Base-by-base conservation (phyloP, 2,888 invertebrate species). In the Metellina segmentata region DNA sequence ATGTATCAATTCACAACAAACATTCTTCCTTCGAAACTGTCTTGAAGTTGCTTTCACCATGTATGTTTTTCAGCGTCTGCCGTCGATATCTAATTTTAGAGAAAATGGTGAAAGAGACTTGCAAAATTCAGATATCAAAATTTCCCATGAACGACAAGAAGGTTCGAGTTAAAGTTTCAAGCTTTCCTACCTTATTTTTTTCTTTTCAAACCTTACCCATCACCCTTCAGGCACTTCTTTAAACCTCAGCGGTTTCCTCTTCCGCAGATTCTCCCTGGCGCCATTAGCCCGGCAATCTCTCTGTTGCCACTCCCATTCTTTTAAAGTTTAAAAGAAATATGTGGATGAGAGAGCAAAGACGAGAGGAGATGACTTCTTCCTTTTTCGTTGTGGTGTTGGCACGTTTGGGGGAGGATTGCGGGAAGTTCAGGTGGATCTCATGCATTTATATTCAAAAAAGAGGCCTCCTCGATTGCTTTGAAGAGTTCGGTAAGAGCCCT, bases 301-400 rank as follows among this genome's bases (percentile, higher is more conserved):
- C 48, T 75, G 75, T 75, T 75, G 75, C 75, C 75, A 16, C 49
- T 34, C 34, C 49, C 75, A 34, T 75, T 75, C 75, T 75, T 34
- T 75, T 75, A 75, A 75, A 75, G 34, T 75, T 75, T 75, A 75
- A 75, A 75, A 75, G 75, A n/a, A 34, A 34, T 34, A 34, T 34
- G 34, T 34, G 34, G 1, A 4, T 34, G 34, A 4, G 34, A 34
- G 34, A 34, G 34, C 34, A 34, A n/a, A 4, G 75, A 49, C 70
- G 74, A 75, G 74, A 75, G 16, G 16, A 34, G 49, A 75, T 75
- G 75, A 75, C 49, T 75, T 16, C 49, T 49, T 34, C 48, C 75
- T 48, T 48, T 75, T 75, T 49, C 5, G 70, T 16, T 70, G 70
- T 70, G 34, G 34, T 4, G 34, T 34, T 34, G 34, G 34, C 34